Base-by-base conservation (phyloP, 2,888 invertebrate species). In the Melinaea marsaeus region DNA sequence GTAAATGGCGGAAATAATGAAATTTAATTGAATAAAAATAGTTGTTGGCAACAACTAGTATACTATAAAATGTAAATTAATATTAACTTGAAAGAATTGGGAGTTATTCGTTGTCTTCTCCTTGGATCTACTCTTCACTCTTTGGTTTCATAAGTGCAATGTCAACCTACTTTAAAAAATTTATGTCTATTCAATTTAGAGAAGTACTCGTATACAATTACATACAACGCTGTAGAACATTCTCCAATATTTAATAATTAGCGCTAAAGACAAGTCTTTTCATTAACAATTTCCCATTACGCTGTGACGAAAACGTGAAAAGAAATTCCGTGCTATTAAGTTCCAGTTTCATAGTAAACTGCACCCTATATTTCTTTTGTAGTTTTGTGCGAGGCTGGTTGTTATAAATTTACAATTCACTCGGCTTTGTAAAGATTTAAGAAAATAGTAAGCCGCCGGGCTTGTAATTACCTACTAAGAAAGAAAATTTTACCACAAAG, bases 361-460 rank as follows among this genome's bases (percentile, higher is more conserved):
- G 55, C 60, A 60, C 55, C 11, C 54, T 60, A 45, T 22, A 13
- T 6, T 34, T 47, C 54, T 57, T 57, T 60, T 51, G 57, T 13
- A n/a, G 34, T 22, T 35, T 58, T 35, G 22, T 22, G 13, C 51
- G 42, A 45, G 33, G 11, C 58, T 57, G 33, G 11, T 55, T 57
- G 13, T 59, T 59, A 63, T 48, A 62, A 55, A 62, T 58, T 63
- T 63, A 59, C 47, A 35, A 59, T n/a, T 56, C 55, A 45, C 48
- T 55, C 13, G 56, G 13, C 59, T 63, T 59, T 63, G 48, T 56
- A 33, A 56, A 55, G 47, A 46, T 46, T 60, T 42, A 55, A 63
- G 56, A 42, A 59, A 59, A 63, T 51, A 57, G 33, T 34, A n/a
- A 57, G 32, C 59, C 46, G 32, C 47, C 32, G 32, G 47, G 22